Percentiles rank a stretch among this genome's conserved stretches.
Evolutionary conservation across 2,797 vertebrate species (phyloP).

Genomic region (Pseudopleuronectes americanus): DNA sequence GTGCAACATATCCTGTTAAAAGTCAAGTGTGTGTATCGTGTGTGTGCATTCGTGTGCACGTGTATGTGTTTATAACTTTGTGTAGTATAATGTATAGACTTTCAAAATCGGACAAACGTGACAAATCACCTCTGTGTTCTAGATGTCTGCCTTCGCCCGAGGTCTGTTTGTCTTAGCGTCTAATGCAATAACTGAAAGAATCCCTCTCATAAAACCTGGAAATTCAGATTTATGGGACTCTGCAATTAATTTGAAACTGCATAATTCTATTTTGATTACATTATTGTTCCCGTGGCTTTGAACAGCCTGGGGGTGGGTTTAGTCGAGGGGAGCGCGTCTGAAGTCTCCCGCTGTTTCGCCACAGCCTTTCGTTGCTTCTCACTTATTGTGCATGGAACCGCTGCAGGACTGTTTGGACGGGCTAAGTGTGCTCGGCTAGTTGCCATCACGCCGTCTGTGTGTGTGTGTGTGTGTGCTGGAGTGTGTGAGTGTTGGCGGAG

Average conservation of each 20-base stretch:
- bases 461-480: background rate
- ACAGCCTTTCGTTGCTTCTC: slow-evolving; percentile 57
- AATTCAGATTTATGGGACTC: slow-evolving; percentile 50
- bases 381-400: slow-evolving; percentile 48
- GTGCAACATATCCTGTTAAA: too few relatives aligned
- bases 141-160: slow-evolving; percentile 46
- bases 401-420: slow-evolving; percentile 53
- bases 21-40: too few relatives aligned
- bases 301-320: slow-evolving; percentile 48
- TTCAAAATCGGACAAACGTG: slow-evolving; percentile 45
- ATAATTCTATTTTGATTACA: slow-evolving; percentile 72
- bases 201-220: slow-evolving; percentile 40
- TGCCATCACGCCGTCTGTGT: slow-evolving; percentile 47
- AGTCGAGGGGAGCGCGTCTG: slow-evolving; percentile 31
- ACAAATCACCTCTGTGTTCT: slow-evolving; percentile 51
- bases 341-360: slow-evolving; percentile 57
- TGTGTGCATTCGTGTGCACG: background rate
- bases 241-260: slow-evolving; percentile 70
- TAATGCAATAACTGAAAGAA: slow-evolving; percentile 35
- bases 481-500: slow-evolving; percentile 68
- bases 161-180: slow-evolving; percentile 47
- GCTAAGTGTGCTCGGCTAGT: slow-evolving; percentile 48
- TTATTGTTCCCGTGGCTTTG: slow-evolving; percentile 67
- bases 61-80: slow-evolving; percentile 33
- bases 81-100: slow-evolving; percentile 36